Conservation (phyloP, 2,113 vertebrate genomes). For the Zingel zingel region DNA sequence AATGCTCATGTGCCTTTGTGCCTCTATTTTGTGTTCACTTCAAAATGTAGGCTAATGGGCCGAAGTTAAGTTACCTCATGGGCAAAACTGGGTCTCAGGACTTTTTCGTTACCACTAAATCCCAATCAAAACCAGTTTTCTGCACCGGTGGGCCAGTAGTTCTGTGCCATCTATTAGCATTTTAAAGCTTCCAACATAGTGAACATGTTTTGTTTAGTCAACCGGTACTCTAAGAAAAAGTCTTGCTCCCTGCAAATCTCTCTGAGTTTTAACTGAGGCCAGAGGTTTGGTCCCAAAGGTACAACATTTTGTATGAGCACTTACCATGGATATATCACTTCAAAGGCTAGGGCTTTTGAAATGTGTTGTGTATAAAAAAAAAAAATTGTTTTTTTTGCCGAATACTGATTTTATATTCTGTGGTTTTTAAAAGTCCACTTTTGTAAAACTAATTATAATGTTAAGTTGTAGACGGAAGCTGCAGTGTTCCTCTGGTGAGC, state of each 20-base stretch:
- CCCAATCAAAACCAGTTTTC: not conserved
- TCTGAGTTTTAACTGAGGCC: slow-evolving; percentile 71
- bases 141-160: not conserved
- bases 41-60: slow-evolving; percentile 9
- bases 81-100: not conserved
- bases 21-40: not conserved
- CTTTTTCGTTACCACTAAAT: not conserved
- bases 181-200: not conserved
- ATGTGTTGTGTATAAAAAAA: slow-evolving; percentile 42
- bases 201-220: not conserved
- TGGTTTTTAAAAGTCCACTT: slow-evolving; percentile 9
- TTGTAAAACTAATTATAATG: slow-evolving; percentile 9
- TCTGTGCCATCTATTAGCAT: not conserved
- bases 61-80: not conserved
- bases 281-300: slow-evolving; percentile 66
- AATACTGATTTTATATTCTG: slow-evolving; percentile 19
- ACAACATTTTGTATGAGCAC: slow-evolving; percentile 73
- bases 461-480: not conserved
- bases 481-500: not conserved
- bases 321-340: slow-evolving; percentile 71
- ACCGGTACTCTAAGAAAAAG: not conserved
- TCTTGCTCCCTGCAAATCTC: slow-evolving; percentile 63
- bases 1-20: not conserved
- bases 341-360: slow-evolving; percentile 51
- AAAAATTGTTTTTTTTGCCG: slow-evolving; percentile 3